Base-by-base conservation (phyloP, 2,113 vertebrate species). In the Rousettus leschenaultii region DNA sequence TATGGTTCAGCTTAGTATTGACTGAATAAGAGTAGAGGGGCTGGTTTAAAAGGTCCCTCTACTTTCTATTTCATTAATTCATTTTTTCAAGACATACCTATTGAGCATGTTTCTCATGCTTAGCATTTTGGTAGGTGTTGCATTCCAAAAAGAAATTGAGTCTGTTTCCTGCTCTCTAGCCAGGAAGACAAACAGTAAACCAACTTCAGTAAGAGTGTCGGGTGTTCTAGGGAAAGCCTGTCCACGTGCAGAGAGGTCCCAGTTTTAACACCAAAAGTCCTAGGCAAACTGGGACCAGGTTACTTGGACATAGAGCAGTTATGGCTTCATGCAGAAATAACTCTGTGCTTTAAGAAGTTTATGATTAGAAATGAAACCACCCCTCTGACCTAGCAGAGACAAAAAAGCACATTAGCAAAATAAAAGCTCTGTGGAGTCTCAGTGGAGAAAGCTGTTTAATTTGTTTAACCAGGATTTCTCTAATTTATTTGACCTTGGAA, bases 391-490 rank as follows among this genome's bases (percentile, higher is more conserved):
- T 55, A 63, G 48, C 33, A 82, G 75, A 96, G 51, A 24, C 70
- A 55, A 40, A 45, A 59, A 80, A 90, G 28, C 53, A 48, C 59
- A 15, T 59, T 15, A 40, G 33, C 15, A 33, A 85, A 43, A 53
- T 48, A 38, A 95, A 96, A 70, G 22, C 33, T 51, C 70, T 51
- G 21, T 24, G 35, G 74, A 43, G 35, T 53, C 45, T 91, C 43
- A 75, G 33, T 35, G 18, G 24, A 89, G n/a, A 85, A 88, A 94
- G 63, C 48, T 79, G 15, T 43, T 91, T 77, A 77, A 86, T 96
- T 88, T 96, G 80, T 94, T 87, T 48, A 91, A 88, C 26, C 12
- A 77, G 75, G 28, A 86, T 95, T 95, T 82, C 86, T 94, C 53
- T 71, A 82, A 95, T 30, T 77, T 91, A 55, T 55, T 83, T 95